Conservation (phyloP, 2,113 vertebrate species). For the Spea multiplicata region DNA sequence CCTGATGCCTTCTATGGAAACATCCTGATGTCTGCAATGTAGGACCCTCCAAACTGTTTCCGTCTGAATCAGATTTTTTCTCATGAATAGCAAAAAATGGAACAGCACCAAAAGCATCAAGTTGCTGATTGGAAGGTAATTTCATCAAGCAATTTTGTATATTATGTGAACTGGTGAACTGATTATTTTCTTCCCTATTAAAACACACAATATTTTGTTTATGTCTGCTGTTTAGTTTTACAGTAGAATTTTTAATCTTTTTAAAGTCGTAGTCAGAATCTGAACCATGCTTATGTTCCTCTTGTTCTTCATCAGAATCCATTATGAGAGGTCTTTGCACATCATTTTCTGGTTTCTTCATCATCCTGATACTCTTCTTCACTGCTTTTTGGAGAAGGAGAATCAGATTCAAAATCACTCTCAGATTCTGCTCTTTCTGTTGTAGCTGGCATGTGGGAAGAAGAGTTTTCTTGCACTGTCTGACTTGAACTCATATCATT, state of each 20-base stretch:
- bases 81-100: conserved; percentile 73
- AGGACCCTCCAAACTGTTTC: conserved; percentile 53
- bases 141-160: conserved; percentile 30
- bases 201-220: rapidly evolving
- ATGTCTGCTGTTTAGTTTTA: conserved; percentile 44
- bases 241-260: conserved; percentile 58
- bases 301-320: conserved; percentile 87
- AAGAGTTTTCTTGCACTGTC: conserved; percentile 55
- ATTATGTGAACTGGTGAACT: conserved; percentile 40
- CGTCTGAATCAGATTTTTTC: conserved; percentile 52
- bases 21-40: conserved; percentile 58
- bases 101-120: conserved; percentile 83
- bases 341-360: conserved; percentile 83
- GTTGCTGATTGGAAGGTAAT: conserved; percentile 54
- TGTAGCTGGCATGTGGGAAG: conserved; percentile 32
- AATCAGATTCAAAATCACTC: conserved; percentile 96
- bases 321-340: conserved; percentile 95
- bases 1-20: conserved; percentile 60
- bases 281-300: conserved; percentile 85
- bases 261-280: conserved; percentile 78
- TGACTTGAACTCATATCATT: conserved; percentile 67
- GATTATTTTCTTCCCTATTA: conserved; percentile 47
- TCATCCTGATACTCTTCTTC: conserved; percentile 87
- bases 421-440: conserved; percentile 78
- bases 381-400: conserved; percentile 93